phyloP scores from a whole-genome alignment of 2,797 vertebrate species.

The Typhlichthys subterraneus region DNA sequence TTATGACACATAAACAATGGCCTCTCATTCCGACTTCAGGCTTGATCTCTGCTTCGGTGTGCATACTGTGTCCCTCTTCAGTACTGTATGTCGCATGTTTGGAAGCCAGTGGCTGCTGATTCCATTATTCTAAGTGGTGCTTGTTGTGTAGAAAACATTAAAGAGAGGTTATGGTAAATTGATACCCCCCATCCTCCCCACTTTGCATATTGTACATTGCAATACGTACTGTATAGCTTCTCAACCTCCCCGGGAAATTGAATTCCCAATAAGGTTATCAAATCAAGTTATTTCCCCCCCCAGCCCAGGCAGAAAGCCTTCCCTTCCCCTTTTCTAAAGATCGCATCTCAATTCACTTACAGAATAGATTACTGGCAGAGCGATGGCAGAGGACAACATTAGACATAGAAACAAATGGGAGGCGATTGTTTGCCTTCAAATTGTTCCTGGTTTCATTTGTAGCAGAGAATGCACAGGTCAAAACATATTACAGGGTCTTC shows the following conservation, averaged over 20 bases:
- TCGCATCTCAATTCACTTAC: conserved; percentile 32
- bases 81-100: too few species aligned
- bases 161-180: conserved; percentile 20
- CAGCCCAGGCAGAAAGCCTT: conserved; percentile 13
- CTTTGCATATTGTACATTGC: conserved; percentile 21
- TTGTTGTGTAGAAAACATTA: conserved; percentile 29
- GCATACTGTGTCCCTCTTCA: too few species aligned
- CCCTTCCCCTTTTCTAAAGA: conserved; percentile 13
- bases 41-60: too few species aligned
- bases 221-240: conserved; percentile 16
- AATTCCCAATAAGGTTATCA: too few species aligned
- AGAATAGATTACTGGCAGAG: conserved; percentile 22
- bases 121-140: conserved; percentile 34
- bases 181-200: not conserved
- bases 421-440: too few species aligned
- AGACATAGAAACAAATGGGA: too few species aligned
- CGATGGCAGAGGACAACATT: too few species aligned
- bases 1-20: too few species aligned
- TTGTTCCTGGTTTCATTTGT: too few species aligned
- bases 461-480: too few species aligned
- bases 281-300: not conserved
- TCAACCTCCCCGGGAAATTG: not conserved
- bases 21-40: too few species aligned
- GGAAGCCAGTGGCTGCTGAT: conserved; percentile 22
- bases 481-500: too few species aligned